Base-by-base conservation (phyloP, 1,140 invertebrate genomes). In the Lethrus apterus region DNA sequence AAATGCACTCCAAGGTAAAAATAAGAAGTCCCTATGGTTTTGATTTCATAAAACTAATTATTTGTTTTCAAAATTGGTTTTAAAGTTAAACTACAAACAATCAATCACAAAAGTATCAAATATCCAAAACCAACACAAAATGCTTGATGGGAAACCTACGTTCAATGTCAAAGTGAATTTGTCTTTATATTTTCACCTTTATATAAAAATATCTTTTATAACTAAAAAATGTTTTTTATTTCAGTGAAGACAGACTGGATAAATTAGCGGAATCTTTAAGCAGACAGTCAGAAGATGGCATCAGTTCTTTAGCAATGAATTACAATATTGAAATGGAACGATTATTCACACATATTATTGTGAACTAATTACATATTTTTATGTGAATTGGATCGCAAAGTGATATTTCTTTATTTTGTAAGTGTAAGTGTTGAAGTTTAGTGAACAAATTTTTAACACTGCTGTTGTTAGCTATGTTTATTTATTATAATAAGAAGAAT, bases 261-360 rank as follows among this genome's bases (percentile, higher is more conserved):
- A 71, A 75, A 51, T 67, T 86, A 32, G 65, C 75, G 48, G 70
- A 66, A 44, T 77, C 78, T 2, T 68, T 70, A 47, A 60, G 68
- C 35, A 68, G 79, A 44, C 78, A 73, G 51, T 66, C 71, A 19
- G 70, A 68, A 0, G 83, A 86, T 69, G 83, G 83, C 7, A 61
- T 86, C 1, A 81, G 70, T 53, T 75, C 71, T 63, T 65, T 84
- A 29, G 14, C 44, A 14, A 23, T 38, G 44, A 55, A 57, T 40
- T 58, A 56, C 40, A 48, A 47, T 10, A 42, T 62, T n/a, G 55
- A 54, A 44, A 19, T 53, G 11, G 52, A 56, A 50, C 41, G 53
- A 43, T 36, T 62, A 20, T 64, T 52, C 52, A 64, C 62, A 10
- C 48, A 55, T 45, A 46, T 64, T 46, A 21, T 15, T 9, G 41